Conservation (phyloP, 2,797 vertebrate species). For the Helostoma temminkii region DNA sequence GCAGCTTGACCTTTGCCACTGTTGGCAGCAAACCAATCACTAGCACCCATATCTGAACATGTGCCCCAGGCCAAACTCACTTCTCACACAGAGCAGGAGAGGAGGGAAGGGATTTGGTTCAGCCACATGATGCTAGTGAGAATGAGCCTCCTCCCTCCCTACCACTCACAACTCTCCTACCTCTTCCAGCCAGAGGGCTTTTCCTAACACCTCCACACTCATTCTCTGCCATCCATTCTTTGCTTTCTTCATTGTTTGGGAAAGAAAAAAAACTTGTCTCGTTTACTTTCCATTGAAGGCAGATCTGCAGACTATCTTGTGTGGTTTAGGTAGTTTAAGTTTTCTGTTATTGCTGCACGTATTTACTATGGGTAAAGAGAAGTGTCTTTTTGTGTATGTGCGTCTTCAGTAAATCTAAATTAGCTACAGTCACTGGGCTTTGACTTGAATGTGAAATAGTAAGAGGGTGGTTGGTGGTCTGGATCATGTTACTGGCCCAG, state of each 20-base stretch:
- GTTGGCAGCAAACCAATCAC: slow-evolving; percentile 96
- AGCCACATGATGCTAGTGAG: slow-evolving; percentile 75
- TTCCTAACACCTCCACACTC: slow-evolving; percentile 74
- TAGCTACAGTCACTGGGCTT: slow-evolving; percentile 46
- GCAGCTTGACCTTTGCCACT: slow-evolving; percentile 94
- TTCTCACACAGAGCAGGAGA: slow-evolving; percentile 81
- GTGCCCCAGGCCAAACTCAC: slow-evolving; percentile 95
- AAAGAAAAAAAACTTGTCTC: slow-evolving; percentile 30
- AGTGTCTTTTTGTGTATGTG: slow-evolving; percentile 21
- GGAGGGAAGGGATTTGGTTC: slow-evolving; percentile 79
- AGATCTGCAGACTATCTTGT: slow-evolving; percentile 23
- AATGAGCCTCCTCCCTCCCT: slow-evolving; percentile 67
- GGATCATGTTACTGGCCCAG: slow-evolving; percentile 79
- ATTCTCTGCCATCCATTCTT: slow-evolving; percentile 61
- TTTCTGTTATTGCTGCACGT: slow-evolving; percentile 29
- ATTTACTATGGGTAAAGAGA: slow-evolving; percentile 19
- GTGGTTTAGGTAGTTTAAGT: slow-evolving; percentile 24
- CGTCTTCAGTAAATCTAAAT: slow-evolving; percentile 46
- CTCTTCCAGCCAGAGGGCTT: slow-evolving; percentile 77
- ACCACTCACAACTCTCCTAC: slow-evolving; percentile 67
- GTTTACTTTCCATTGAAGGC: slow-evolving; percentile 41
- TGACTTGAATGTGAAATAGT: slow-evolving; percentile 67
- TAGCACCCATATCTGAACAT: slow-evolving; percentile 95
- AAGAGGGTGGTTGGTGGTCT: slow-evolving; percentile 62
- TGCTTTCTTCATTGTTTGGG: slow-evolving; percentile 63